Evolutionary conservation across 2,113 vertebrate species (phyloP), one percentile per base, ranked within the genome.

Genomic region (Ailuropoda melanoleuca): DNA sequence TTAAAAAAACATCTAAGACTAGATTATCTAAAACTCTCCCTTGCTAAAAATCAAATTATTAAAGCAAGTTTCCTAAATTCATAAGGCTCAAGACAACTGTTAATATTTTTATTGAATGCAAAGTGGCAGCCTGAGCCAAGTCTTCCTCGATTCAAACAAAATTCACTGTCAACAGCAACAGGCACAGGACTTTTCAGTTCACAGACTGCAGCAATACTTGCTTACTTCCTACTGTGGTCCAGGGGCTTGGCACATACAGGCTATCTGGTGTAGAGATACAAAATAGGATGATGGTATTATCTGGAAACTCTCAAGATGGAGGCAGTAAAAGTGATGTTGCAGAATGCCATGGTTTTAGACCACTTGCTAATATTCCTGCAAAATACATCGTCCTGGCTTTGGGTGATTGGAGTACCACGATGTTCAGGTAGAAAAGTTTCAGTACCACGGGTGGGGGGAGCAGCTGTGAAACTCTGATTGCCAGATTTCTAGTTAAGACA

Each of bases 41-140:
- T 81, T 97, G 93, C 72, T 94, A 93, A 95, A 97, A 94, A 82
- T 72, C 53, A 93, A 88, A 91, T 81, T 94, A 94, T 92, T 88
- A 83, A 91, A 96, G 81, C 70, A 92, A 92, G 64, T 94, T 94
- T 86, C 64, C 64, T 78, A 93, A 95, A 85, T 19, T 87, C 56
- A 78, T 72, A 85, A 97, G 88, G 81, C 77, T 96, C 85, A 72
- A 86, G 77, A 78, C 55, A 88, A 92, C 56, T 74, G 74, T 78
- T 93, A 90, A 85, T 58, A 43, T 94, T 89, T 90, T 77, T 87
- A 82, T 55, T 72, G n/a, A 89, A 46, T 68, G 46, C 80, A 72
- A 95, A 91, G 34, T 31, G 31, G 60, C 90, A 88, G n/a, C 21
- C 77, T 48, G 43, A 55, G 62, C 8, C 7, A 15, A 60, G 64